These are phyloP conservation scores for Perizoma affinitatum DNA, from an alignment of 2,888 invertebrate genomes.

Conservation along the genomic window DNA sequence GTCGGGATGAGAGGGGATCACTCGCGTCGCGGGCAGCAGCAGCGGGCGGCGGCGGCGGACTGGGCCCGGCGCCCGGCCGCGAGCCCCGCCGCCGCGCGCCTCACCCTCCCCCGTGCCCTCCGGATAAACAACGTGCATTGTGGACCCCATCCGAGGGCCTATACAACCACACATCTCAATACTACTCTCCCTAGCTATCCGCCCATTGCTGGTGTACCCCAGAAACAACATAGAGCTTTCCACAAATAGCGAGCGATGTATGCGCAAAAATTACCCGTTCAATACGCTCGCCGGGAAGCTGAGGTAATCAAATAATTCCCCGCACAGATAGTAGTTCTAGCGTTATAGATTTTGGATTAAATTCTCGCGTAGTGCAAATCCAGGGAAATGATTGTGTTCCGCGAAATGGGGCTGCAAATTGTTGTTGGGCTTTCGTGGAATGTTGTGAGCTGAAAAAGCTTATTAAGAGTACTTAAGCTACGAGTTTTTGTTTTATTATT, in stretches of 20 bases:
- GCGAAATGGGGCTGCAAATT: constrained; percentile 26
- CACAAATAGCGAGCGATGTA: constrained; percentile 42
- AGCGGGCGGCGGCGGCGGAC: constrained; percentile 70
- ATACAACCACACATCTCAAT: constrained; percentile 57
- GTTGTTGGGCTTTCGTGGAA: constrained; percentile 25
- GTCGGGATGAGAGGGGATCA: constrained; percentile 71
- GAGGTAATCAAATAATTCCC: constrained; percentile 68
- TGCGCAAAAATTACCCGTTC: constrained; percentile 22
- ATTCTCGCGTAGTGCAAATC: constrained; percentile 60
- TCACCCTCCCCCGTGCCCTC: constrained; percentile 59
- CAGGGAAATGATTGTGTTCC: constrained; percentile 49
- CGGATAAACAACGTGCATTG: constrained; percentile 84
- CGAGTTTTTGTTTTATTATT: neutral
- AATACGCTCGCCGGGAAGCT: constrained; percentile 47
- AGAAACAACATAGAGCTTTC: neutral
- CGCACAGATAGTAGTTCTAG: constrained; percentile 69
- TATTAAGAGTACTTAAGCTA: constrained; percentile 4
- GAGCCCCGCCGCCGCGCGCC: constrained; percentile 63
- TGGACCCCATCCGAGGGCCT: constrained; percentile 77
- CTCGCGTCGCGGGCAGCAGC: constrained; percentile 67
- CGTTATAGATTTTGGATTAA: constrained; percentile 78
- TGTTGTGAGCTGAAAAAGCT: constrained; percentile 13
- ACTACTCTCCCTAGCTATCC: constrained; percentile 34
- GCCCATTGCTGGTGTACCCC: constrained; percentile 42
- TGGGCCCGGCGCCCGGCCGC: constrained; percentile 81